phyloP scores from a whole-genome alignment of 2,888 invertebrate genomes.

The Papilio demoleus region DNA sequence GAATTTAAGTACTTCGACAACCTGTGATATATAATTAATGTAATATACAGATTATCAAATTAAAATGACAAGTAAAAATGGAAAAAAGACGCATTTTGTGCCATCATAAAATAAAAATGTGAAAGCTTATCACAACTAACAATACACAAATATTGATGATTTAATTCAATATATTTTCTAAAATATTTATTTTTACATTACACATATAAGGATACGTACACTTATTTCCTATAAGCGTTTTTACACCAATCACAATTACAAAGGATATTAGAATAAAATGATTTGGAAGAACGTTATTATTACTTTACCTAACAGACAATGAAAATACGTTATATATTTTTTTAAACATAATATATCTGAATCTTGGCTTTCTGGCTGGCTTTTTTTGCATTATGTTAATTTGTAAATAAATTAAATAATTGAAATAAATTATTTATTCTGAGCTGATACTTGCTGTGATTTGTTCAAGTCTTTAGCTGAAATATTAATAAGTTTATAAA shows the following conservation, averaged over 20 bases:
- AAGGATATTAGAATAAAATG: slow-evolving; percentile 59
- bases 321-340: not conserved
- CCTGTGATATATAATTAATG: not conserved
- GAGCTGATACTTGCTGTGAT: too few relatives aligned
- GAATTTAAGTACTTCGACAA: not conserved
- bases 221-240: slow-evolving; percentile 74
- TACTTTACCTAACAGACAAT: not conserved
- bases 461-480: not conserved
- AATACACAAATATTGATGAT: not conserved
- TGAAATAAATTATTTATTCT: not conserved
- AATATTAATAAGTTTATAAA: slow-evolving; percentile 1
- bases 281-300: slow-evolving; percentile 49
- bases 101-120: not conserved
- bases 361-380: too few relatives aligned
- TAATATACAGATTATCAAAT: not conserved
- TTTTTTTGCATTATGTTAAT: not conserved
- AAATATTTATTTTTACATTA: slow-evolving; percentile 40
- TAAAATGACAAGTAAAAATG: not conserved
- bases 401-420: not conserved
- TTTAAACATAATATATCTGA: too few relatives aligned
- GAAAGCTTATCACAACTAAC: not conserved
- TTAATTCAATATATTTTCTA: not conserved
- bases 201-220: slow-evolving; percentile 57
- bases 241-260: slow-evolving; percentile 78
- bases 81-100: slow-evolving; percentile 7